Conservation (phyloP, 1,140 invertebrate genomes). For the Drosophila ficusphila region DNA sequence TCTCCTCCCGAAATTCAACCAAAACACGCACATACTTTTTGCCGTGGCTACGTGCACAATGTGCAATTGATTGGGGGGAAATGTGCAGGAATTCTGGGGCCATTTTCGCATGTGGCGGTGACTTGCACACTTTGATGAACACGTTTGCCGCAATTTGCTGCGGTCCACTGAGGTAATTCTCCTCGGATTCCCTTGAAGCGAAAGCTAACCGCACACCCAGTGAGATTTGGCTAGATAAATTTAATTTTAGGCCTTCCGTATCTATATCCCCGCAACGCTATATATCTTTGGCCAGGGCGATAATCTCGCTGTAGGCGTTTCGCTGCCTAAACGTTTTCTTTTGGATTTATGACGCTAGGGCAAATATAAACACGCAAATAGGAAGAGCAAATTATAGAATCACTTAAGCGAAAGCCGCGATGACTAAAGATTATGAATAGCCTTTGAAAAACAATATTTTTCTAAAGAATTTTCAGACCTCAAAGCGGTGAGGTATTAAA, state of each 20-base stretch:
- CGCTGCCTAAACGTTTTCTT: slow-evolving; percentile 54
- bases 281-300: slow-evolving; percentile 42
- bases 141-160: slow-evolving; percentile 9
- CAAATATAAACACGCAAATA: slow-evolving; percentile 22
- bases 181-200: slow-evolving; percentile 1
- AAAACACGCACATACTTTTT: slow-evolving; percentile 49
- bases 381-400: slow-evolving; percentile 56
- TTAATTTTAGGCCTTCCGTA: slow-evolving; percentile 53
- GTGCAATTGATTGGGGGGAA: slow-evolving; percentile 54
- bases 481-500: background rate
- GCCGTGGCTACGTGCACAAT: slow-evolving; percentile 49
- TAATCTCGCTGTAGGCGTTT: slow-evolving; percentile 64
- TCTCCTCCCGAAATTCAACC: slow-evolving; percentile 12
- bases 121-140: slow-evolving; percentile 38
- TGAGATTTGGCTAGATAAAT: slow-evolving; percentile 17
- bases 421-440: slow-evolving; percentile 62
- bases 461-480: slow-evolving; percentile 14
- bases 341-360: slow-evolving; percentile 42
- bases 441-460: slow-evolving; percentile 36
- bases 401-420: slow-evolving; percentile 48
- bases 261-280: slow-evolving; percentile 14
- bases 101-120: slow-evolving; percentile 24
- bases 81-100: slow-evolving; percentile 6
- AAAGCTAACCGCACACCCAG: slow-evolving; percentile 17
- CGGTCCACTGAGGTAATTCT: slow-evolving; percentile 8